phyloP scores from a whole-genome alignment of 2,888 invertebrate genomes.

The Platypus cylindrus region DNA sequence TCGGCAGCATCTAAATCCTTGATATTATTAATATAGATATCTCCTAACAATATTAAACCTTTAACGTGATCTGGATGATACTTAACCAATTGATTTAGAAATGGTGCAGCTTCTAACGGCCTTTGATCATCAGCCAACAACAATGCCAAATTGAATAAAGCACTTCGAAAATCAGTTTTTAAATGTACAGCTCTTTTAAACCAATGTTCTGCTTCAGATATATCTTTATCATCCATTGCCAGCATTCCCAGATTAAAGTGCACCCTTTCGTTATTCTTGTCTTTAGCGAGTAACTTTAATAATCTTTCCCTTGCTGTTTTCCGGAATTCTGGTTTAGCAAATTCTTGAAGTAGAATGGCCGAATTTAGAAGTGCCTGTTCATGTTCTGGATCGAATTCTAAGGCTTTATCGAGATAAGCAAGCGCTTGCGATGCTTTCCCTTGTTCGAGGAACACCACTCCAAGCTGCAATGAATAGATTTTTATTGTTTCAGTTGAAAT shows the following conservation, averaged over 20 bases:
- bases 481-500: too few species aligned
- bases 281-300: conserved; percentile 64
- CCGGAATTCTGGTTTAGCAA: conserved; percentile 66
- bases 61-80: conserved; percentile 90
- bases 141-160: conserved; percentile 86
- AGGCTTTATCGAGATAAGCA: conserved; percentile 83
- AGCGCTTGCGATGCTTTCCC: conserved; percentile 83
- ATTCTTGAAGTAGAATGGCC: conserved; percentile 84
- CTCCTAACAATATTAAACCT: conserved; percentile 84
- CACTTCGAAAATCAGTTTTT: conserved; percentile 83
- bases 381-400: conserved; percentile 87
- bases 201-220: conserved; percentile 79
- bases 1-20: conserved; percentile 91
- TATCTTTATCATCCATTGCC: conserved; percentile 89
- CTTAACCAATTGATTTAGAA: conserved; percentile 78
- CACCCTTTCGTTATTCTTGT: conserved; percentile 73
- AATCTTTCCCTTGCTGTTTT: conserved; percentile 71
- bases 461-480: conserved; percentile 49
- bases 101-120: conserved; percentile 84
- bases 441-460: conserved; percentile 88
- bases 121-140: conserved; percentile 77
- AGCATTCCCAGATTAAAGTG: conserved; percentile 95
- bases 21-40: conserved; percentile 91
- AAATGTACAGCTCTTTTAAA: conserved; percentile 61
- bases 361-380: conserved; percentile 91